Conservation (phyloP, 2,888 invertebrate genomes). For the Polymixis lichenea region DNA sequence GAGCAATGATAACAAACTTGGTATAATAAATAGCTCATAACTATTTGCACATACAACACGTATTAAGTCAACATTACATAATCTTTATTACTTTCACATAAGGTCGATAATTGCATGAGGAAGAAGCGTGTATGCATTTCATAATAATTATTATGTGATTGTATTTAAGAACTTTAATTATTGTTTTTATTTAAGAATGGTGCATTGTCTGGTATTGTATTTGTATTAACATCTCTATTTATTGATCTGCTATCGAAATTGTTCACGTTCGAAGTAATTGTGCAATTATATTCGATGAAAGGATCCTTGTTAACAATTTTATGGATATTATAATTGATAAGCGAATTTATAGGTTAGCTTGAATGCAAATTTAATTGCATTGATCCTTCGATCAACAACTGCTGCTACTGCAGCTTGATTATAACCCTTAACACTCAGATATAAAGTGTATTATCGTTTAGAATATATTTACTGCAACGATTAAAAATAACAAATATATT, state of each 20-base stretch:
- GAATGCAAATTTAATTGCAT: neutral
- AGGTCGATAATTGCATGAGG: slow-evolving; percentile 26
- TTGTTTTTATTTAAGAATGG: slow-evolving; percentile 11
- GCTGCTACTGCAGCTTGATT: no score
- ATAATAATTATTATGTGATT: slow-evolving; percentile 30
- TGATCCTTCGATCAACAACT: neutral
- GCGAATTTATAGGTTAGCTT: neutral
- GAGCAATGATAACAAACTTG: slow-evolving; percentile 53
- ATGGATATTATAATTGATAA: neutral
- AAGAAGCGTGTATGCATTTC: slow-evolving; percentile 16
- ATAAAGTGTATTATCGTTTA: no score
- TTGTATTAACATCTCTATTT: slow-evolving; percentile 1
- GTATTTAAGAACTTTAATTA: slow-evolving; percentile 13
- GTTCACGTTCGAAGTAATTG: neutral
- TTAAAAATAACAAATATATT: no score
- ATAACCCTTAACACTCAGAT: no score
- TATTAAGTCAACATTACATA: slow-evolving; percentile 15
- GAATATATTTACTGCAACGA: no score
- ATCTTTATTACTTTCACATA: slow-evolving; percentile 23
- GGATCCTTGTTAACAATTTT: neutral
- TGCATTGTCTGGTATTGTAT: slow-evolving; percentile 20
- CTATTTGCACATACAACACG: slow-evolving; percentile 23
- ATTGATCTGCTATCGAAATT: slow-evolving; percentile 5
- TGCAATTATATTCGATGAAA: neutral
- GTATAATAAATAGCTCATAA: slow-evolving; percentile 29